Percentiles rank a stretch among this genome's conserved stretches.
Conservation (phyloP, 2,797 vertebrate species). For the Anguilla pacifica region DNA sequence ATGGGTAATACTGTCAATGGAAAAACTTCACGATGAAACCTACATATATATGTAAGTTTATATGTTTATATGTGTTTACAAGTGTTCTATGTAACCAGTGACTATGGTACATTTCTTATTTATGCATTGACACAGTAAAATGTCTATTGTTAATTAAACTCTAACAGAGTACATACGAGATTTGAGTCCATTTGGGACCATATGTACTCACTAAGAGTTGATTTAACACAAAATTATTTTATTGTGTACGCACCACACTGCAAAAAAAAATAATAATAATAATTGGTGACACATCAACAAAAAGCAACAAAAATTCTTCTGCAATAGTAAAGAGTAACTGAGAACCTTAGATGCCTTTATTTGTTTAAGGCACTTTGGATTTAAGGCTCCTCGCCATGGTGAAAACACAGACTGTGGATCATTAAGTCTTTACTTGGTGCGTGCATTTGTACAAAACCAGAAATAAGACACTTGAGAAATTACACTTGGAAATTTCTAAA, state of each 20-base stretch:
- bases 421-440: not conserved
- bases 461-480: not conserved
- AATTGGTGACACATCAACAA: constrained; percentile 47
- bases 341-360: not conserved
- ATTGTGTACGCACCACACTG: constrained; percentile 39
- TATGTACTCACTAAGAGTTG: not conserved
- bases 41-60: constrained; percentile 31
- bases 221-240: not conserved
- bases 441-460: not conserved
- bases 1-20: constrained; percentile 49
- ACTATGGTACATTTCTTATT: constrained; percentile 50
- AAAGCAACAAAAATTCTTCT: constrained; percentile 50
- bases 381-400: not conserved
- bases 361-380: constrained; percentile 9
- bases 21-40: constrained; percentile 34
- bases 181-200: no score
- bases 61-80: constrained; percentile 20
- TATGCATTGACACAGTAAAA: constrained; percentile 24
- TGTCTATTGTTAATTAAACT: not conserved
- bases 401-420: not conserved
- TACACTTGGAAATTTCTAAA: not conserved
- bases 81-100: constrained; percentile 51
- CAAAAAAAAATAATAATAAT: not conserved
- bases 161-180: not conserved
- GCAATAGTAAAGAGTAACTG: constrained; percentile 39